A percentile compares a stretch with the other conserved stretches of the same genome.
Conservation (phyloP, 2,888 invertebrate genomes). For the Rhynchonema sp. region DNA sequence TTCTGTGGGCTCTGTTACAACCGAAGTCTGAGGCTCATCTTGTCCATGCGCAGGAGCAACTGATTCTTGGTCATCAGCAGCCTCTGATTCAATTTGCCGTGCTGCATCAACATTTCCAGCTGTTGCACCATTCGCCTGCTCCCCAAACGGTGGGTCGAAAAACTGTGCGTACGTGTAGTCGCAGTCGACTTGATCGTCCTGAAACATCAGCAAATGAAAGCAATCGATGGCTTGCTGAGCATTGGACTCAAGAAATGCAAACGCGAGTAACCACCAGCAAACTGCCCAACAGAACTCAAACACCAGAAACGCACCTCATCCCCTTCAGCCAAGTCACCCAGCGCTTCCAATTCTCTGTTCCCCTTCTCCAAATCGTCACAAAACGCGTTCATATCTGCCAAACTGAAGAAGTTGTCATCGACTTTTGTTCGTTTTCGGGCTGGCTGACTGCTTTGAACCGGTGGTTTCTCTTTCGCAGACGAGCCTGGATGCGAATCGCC, state of each 20-base stretch:
- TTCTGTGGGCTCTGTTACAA: too few relatives aligned
- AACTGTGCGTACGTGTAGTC: not conserved
- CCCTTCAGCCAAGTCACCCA: not conserved
- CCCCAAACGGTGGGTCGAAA: not conserved
- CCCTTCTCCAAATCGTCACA: not conserved
- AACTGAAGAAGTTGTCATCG: not conserved
- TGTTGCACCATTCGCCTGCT: not conserved
- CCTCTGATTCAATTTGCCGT: not conserved
- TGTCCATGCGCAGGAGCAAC: too few relatives aligned
- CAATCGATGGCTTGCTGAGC: not conserved
- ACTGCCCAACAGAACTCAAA: too few relatives aligned
- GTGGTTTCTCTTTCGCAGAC: too few relatives aligned
- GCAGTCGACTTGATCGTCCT: too few relatives aligned
- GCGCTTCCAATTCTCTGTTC: not conserved
- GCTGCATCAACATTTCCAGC: not conserved
- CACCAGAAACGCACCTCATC: not conserved
- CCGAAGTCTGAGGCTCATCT: too few relatives aligned
- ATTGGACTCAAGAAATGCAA: not conserved
- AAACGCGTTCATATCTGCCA: not conserved
- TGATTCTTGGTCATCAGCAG: too few relatives aligned
- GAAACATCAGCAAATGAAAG: not conserved
- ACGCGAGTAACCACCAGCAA: too few relatives aligned
- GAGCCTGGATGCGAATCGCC: too few relatives aligned
- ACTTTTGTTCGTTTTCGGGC: not conserved
- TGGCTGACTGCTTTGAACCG: too few relatives aligned